Conservation (phyloP, 2,888 invertebrate species). For the Amphipoea lucens region DNA sequence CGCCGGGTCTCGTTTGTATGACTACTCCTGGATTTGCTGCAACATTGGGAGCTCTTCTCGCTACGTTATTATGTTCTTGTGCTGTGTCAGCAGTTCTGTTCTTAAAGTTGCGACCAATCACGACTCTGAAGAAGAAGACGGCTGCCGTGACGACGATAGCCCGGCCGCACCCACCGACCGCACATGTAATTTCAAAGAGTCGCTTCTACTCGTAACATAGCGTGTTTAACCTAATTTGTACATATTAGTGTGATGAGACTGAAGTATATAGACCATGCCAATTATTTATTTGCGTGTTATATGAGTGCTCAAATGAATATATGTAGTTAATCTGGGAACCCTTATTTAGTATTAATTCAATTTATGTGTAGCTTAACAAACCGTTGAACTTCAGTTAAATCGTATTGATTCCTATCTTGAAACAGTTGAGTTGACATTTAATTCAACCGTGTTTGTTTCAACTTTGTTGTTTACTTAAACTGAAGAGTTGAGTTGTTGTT, state of each 20-base stretch:
- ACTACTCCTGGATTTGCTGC: slow-evolving; percentile 98
- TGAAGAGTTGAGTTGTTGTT: slow-evolving; percentile 54
- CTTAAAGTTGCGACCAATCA: slow-evolving; percentile 94
- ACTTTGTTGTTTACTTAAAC: slow-evolving; percentile 45
- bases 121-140: slow-evolving; percentile 89
- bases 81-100: slow-evolving; percentile 96
- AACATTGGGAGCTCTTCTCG: slow-evolving; percentile 95
- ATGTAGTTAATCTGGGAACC: slow-evolving; percentile 69
- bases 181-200: slow-evolving; percentile 90
- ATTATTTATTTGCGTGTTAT: slow-evolving; percentile 82
- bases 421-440: slow-evolving; percentile 66
- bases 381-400: slow-evolving; percentile 75
- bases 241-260: slow-evolving; percentile 90
- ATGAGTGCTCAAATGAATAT: slow-evolving; percentile 81
- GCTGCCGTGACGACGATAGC: slow-evolving; percentile 87
- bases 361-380: slow-evolving; percentile 63
- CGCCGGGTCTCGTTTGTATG: slow-evolving; percentile 96
- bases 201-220: slow-evolving; percentile 92
- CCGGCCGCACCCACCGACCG: slow-evolving; percentile 85
- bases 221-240: slow-evolving; percentile 86
- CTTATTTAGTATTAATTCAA: slow-evolving; percentile 67
- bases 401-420: slow-evolving; percentile 72
- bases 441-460: slow-evolving; percentile 51
- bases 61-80: slow-evolving; percentile 95
- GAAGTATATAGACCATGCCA: slow-evolving; percentile 87